phyloP scores from a whole-genome alignment of 2,888 invertebrate species.

The Carcina quercana region DNA sequence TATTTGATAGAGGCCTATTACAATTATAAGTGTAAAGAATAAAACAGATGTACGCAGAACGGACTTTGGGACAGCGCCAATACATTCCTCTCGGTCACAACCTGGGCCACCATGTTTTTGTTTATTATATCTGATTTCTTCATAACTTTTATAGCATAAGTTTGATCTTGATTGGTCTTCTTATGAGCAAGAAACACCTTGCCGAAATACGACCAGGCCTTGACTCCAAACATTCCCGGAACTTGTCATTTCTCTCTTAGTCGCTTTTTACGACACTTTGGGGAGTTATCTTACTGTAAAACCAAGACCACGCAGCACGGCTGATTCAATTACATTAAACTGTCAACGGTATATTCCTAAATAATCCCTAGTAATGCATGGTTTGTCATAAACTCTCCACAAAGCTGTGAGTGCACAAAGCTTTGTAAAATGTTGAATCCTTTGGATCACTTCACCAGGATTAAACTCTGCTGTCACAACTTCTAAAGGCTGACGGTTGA shows the following conservation, averaged over 20 bases:
- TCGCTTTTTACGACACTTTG: too few species aligned
- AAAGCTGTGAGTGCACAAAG: constrained; percentile 5
- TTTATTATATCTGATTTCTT: constrained; percentile 96
- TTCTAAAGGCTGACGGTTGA: constrained; percentile 31
- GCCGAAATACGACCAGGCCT: too few species aligned
- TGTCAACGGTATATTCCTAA: too few species aligned
- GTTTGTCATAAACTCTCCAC: constrained; percentile 4
- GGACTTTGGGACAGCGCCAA: constrained; percentile 92
- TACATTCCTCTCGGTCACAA: constrained; percentile 94
- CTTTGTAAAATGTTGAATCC: constrained; percentile 6
- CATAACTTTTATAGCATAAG: constrained; percentile 97
- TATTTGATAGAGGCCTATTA: too few species aligned
- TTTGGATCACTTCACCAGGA: constrained; percentile 23
- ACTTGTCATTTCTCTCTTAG: too few species aligned
- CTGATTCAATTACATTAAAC: too few species aligned
- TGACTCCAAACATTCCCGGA: too few species aligned
- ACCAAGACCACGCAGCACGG: too few species aligned
- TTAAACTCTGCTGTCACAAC: constrained; percentile 38
- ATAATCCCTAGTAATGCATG: neutral
- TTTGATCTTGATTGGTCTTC: constrained; percentile 83
- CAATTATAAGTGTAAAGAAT: constrained; percentile 97
- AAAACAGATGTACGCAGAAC: constrained; percentile 95
- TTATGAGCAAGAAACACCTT: constrained; percentile 96
- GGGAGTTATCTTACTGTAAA: too few species aligned
- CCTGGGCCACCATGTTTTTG: constrained; percentile 95